Conservation (phyloP, 2,888 invertebrate genomes). For the Encarsia formosa region DNA sequence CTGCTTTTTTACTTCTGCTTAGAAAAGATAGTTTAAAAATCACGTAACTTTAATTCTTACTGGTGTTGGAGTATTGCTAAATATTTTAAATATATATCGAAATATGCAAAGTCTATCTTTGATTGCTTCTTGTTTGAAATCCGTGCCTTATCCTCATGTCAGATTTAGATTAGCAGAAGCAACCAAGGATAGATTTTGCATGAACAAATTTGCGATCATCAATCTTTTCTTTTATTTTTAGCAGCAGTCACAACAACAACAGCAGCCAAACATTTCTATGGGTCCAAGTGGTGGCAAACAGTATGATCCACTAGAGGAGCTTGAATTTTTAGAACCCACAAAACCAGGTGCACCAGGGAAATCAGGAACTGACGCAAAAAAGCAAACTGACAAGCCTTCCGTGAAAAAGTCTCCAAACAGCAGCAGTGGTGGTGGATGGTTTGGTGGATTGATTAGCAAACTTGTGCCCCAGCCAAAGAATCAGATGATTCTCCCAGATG, state of each 20-base stretch:
- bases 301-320: constrained; percentile 48
- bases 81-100: constrained; percentile 7
- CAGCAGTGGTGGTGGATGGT: constrained; percentile 62
- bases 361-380: constrained; percentile 29
- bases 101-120: constrained; percentile 28
- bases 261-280: constrained; percentile 41
- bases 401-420: constrained; percentile 47
- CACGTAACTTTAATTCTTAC: too few relatives aligned
- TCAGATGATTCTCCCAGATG: constrained; percentile 94
- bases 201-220: constrained; percentile 43
- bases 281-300: constrained; percentile 44
- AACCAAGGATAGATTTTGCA: constrained; percentile 42
- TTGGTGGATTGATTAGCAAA: constrained; percentile 83
- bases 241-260: constrained; percentile 35
- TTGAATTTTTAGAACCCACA: constrained; percentile 44
- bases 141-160: too few relatives aligned
- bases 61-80: too few relatives aligned
- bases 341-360: constrained; percentile 24
- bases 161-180: too few relatives aligned
- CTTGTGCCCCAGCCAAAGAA: constrained; percentile 79
- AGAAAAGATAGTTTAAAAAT: too few relatives aligned
- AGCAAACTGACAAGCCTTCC: constrained; percentile 34
- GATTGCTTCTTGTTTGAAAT: constrained; percentile 8
- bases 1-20: too few relatives aligned
- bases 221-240: constrained; percentile 43